Percentiles rank a stretch among this genome's conserved stretches.
Evolutionary conservation across 2,888 invertebrate species (phyloP).

Genomic region (Encarsia formosa): DNA sequence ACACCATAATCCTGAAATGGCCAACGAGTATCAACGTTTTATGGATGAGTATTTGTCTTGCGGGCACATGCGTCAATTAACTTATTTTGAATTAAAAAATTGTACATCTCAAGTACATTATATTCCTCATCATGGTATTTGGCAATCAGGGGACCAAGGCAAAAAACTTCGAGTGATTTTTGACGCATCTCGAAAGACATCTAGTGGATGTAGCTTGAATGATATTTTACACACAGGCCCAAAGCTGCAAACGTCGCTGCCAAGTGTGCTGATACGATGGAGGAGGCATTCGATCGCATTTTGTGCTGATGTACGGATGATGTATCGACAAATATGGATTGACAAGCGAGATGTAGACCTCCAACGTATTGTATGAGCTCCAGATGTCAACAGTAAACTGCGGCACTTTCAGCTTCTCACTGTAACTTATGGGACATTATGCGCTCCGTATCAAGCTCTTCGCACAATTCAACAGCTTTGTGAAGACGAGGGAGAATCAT

Average conservation of each 20-base stretch:
- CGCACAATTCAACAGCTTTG: conserved; percentile 3
- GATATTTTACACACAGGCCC: neutral
- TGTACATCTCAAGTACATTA: neutral
- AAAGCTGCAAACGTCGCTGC: neutral
- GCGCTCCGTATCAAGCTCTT: too few species aligned
- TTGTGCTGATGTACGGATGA: too few species aligned
- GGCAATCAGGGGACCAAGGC: neutral
- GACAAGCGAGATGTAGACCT: neutral
- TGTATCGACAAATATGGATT: neutral
- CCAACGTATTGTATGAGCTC: neutral
- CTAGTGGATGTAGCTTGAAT: neutral
- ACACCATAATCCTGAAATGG: neutral
- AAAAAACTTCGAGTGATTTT: conserved; percentile 1
- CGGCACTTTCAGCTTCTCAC: neutral
- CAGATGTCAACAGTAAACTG: neutral
- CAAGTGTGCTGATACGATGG: neutral
- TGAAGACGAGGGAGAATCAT: neutral
- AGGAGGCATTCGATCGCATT: neutral
- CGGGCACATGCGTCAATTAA: neutral
- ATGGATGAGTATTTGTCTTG: neutral
- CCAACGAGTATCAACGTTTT: neutral
- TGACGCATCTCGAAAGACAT: conserved; percentile 1
- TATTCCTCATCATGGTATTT: conserved; percentile 3
- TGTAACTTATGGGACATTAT: too few species aligned
- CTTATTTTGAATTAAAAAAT: neutral